Conservation (phyloP, 1,140 invertebrate species). For the Oncopeltus fasciatus region DNA sequence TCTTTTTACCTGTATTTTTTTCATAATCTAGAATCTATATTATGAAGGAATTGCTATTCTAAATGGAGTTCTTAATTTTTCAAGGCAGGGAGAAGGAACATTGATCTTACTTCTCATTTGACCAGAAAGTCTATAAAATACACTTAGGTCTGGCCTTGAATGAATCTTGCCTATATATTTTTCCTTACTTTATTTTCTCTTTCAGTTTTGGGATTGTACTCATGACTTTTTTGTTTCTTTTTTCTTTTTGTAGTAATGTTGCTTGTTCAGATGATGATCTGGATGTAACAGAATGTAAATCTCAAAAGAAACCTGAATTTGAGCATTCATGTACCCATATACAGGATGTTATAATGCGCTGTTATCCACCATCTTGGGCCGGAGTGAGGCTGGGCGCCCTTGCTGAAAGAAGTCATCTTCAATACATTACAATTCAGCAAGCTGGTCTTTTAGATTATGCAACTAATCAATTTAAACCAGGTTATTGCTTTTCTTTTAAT, state of each 20-base stretch:
- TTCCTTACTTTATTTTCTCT: too few species aligned
- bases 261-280: slow-evolving; percentile 80
- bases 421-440: slow-evolving; percentile 75
- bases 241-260: slow-evolving; percentile 51
- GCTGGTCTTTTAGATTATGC: slow-evolving; percentile 89
- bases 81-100: too few species aligned
- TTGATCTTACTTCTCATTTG: too few species aligned
- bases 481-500: too few species aligned
- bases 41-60: too few species aligned
- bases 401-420: slow-evolving; percentile 71
- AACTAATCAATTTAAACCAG: slow-evolving; percentile 73
- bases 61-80: too few species aligned
- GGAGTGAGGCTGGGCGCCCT: slow-evolving; percentile 78
- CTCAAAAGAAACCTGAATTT: slow-evolving; percentile 58
- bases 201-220: too few species aligned
- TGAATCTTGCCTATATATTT: too few species aligned
- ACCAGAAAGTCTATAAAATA: too few species aligned
- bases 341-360: slow-evolving; percentile 74
- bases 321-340: slow-evolving; percentile 80
- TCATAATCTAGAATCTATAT: too few species aligned
- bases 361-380: slow-evolving; percentile 83
- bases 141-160: too few species aligned
- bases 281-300: slow-evolving; percentile 77
- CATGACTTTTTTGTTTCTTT: background rate
- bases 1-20: too few species aligned